Evolutionary conservation across 2,113 vertebrate species (phyloP).

Genomic region (Onychostoma macrolepis): DNA sequence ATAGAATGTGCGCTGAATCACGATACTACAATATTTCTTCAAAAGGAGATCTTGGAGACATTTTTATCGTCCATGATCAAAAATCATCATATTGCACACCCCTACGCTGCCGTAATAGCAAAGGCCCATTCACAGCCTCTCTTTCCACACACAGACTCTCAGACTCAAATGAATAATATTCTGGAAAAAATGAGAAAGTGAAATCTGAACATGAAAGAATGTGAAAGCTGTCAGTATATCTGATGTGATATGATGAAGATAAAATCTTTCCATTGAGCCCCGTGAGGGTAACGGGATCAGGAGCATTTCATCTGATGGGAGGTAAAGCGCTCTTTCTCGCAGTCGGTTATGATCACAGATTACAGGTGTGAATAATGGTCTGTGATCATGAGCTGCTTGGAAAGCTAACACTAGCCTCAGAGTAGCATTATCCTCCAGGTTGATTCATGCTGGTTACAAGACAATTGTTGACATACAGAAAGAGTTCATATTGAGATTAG

Average conservation of each 20-base stretch:
- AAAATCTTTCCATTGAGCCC: background rate
- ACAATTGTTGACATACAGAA: background rate
- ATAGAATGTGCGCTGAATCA: too few species aligned
- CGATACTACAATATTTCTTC: too few species aligned
- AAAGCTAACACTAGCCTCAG: background rate
- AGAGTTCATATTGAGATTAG: background rate
- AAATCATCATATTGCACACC: too few species aligned
- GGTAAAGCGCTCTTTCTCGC: background rate
- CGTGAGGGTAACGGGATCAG: background rate
- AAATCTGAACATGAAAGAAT: background rate
- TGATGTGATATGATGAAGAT: background rate
- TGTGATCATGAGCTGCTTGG: background rate
- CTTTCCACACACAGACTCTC: background rate
- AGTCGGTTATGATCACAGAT: background rate
- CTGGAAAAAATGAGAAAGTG: background rate
- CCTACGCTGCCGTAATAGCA: background rate
- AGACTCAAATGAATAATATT: background rate
- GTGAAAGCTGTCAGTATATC: background rate
- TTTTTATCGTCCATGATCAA: too few species aligned
- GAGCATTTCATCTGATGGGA: background rate
- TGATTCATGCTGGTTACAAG: background rate
- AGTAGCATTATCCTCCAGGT: background rate
- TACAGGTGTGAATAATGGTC: background rate
- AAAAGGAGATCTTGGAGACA: too few species aligned
- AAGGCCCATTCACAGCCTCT: background rate